Evolutionary conservation across 23 tunicate species (phyloP), one percentile per base, ranked within the genome.

Genomic region (Oikopleura dioica): DNA sequence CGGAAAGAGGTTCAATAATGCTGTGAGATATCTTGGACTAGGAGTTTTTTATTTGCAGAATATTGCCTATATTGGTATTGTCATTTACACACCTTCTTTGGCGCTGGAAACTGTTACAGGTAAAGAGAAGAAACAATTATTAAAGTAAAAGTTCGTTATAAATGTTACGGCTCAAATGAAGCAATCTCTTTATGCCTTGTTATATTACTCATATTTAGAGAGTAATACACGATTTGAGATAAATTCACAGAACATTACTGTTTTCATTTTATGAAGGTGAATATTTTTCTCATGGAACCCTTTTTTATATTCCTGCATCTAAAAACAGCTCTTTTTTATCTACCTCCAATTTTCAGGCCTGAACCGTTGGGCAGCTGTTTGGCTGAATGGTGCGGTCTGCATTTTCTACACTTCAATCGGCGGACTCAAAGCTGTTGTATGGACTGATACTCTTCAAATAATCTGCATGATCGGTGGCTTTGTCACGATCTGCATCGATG

Each of bases 21-120:
- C 63, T 21, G 80, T 79, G 9, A 33, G 82, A 5, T 0, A 75
- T 29, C 82, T 79, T 59, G 80, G 80, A 1, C 76, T 59, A 16
- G 36, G 50, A 0, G 44, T 44, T 44, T 78, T 23, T 16, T 23
- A 37, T 35, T 37, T 79, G 33, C 77, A 38, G 32, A 76, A 37
- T 0, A 36, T 37, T 24, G 12, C 38, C 12, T 79, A 79, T 31
- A 76, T 79, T 76, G 82, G 81, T 30, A 35, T 78, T 34, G 82
- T 79, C 31, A 79, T 79, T 0, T 79, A 76, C 37, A 58, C 82
- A 76, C 82, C 82, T 5, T 76, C 82, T 16, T 26, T 79, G 33
- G 82, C 82, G 29, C 38, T 79, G 0, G 77, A 76, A 28, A 63
- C 59, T 36, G 82, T 38, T 76, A 76, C 72, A 2, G 72, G 72